Conservation (phyloP, 2,888 invertebrate genomes). For the Pyrocoelia pectoralis region DNA sequence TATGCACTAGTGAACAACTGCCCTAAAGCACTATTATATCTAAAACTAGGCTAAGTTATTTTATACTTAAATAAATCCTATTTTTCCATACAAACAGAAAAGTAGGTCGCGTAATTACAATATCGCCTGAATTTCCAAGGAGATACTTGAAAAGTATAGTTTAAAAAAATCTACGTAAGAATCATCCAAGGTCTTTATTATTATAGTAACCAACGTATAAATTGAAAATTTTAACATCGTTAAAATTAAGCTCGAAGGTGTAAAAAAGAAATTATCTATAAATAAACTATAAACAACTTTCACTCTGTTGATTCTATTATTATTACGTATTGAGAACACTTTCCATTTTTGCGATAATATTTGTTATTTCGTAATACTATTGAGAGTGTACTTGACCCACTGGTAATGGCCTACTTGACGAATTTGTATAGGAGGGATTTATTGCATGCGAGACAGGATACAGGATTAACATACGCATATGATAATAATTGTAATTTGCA, state of each 20-base stretch:
- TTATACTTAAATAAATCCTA: background rate
- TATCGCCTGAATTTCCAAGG: conserved; percentile 4
- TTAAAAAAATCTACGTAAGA: no score
- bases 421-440: conserved; percentile 38
- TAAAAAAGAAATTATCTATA: conserved; percentile 18
- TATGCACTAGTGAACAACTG: background rate
- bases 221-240: no score
- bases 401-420: conserved; percentile 57
- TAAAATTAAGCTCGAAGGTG: background rate
- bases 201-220: no score
- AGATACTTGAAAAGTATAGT: no score
- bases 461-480: conserved; percentile 37
- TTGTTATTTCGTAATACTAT: conserved; percentile 49
- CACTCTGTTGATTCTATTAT: conserved; percentile 23
- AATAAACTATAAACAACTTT: conserved; percentile 29
- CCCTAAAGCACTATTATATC: conserved; percentile 6
- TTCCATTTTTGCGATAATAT: conserved; percentile 55
- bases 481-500: conserved; percentile 35
- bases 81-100: background rate
- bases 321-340: conserved; percentile 48
- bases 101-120: background rate
- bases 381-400: conserved; percentile 57
- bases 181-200: no score
- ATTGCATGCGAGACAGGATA: conserved; percentile 40
- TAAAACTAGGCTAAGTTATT: conserved; percentile 5